Conservation (phyloP, 2,113 vertebrate species). For the Nipponia nippon region DNA sequence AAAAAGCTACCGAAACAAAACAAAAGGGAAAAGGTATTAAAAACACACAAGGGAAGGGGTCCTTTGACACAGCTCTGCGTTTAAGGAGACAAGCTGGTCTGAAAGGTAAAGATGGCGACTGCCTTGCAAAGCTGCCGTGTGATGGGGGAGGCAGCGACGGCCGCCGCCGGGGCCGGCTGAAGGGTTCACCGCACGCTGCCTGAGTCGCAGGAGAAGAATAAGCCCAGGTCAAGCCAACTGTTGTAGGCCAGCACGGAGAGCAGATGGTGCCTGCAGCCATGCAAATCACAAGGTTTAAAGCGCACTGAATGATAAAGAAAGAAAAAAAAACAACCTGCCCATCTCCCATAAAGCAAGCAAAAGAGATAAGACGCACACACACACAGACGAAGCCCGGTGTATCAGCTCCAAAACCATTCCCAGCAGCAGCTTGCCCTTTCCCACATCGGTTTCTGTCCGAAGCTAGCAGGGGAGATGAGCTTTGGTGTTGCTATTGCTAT, state of each 20-base stretch:
- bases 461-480: background rate
- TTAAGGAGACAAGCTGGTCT: background rate
- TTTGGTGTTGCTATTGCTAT: background rate
- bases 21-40: background rate
- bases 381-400: rapidly evolving
- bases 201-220: background rate
- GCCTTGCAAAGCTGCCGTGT: background rate
- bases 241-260: background rate
- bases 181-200: background rate
- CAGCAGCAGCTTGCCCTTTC: background rate
- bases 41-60: background rate
- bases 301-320: background rate
- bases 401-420: background rate
- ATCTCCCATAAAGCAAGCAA: background rate
- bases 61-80: background rate
- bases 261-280: slow-evolving; percentile 44
- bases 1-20: background rate
- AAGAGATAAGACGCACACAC: background rate
- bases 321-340: background rate
- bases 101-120: background rate
- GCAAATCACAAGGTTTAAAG: slow-evolving; percentile 27
- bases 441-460: rapidly evolving
- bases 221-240: slow-evolving; percentile 29
- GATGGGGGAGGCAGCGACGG: background rate
- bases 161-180: background rate